Evolutionary conservation across 2,797 vertebrate genomes (phyloP).

Genomic region (Halcyon leucocephala): DNA sequence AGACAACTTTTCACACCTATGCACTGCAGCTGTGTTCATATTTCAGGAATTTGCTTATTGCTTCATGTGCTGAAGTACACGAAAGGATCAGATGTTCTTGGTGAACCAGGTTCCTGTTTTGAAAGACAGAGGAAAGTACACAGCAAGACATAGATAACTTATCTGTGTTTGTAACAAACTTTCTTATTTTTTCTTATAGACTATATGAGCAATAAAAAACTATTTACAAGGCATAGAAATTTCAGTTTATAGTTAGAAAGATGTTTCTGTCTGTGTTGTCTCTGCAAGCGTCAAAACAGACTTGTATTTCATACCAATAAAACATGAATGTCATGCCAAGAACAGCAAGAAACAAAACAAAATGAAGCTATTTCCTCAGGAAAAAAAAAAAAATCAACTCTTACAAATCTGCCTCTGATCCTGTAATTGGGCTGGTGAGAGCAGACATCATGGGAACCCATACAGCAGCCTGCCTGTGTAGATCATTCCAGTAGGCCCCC

Average conservation of each 20-base stretch:
- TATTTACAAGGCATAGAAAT: slow-evolving; percentile 46
- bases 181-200: not conserved
- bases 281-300: slow-evolving; percentile 72
- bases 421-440: slow-evolving; percentile 25
- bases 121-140: slow-evolving; percentile 51
- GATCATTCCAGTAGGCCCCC: not conserved
- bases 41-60: not conserved
- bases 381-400: not conserved
- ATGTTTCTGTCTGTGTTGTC: slow-evolving; percentile 54
- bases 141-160: slow-evolving; percentile 46
- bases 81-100: not conserved
- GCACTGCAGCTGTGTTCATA: not conserved
- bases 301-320: slow-evolving; percentile 69
- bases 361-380: slow-evolving; percentile 56
- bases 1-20: not conserved
- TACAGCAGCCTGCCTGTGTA: not conserved
- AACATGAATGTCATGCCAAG: slow-evolving; percentile 56
- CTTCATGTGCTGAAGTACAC: not conserved
- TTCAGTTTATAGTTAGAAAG: slow-evolving; percentile 49
- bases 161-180: slow-evolving; percentile 10
- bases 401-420: slow-evolving; percentile 44
- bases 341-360: slow-evolving; percentile 73
- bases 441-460: not conserved
- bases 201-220: slow-evolving; percentile 39
- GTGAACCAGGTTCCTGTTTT: slow-evolving; percentile 50